Percentiles rank a stretch among this genome's conserved stretches.
Conservation (phyloP, 2,888 invertebrate species). For the Ypsolopha scabrella region DNA sequence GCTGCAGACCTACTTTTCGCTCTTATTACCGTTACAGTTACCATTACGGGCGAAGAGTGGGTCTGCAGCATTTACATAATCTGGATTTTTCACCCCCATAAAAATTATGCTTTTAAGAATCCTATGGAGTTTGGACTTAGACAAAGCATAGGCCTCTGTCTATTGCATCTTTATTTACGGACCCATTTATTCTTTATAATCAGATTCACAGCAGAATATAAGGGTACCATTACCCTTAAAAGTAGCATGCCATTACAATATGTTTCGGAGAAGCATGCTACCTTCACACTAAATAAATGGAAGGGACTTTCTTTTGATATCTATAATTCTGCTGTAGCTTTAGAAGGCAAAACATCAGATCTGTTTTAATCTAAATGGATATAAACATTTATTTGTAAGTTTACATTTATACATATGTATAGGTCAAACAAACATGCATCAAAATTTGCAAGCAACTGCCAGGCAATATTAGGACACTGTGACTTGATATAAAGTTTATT, state of each 20-base stretch:
- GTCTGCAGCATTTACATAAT: too few relatives aligned
- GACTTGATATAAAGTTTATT: too few relatives aligned
- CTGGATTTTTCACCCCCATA: too few relatives aligned
- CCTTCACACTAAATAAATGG: conserved; percentile 49
- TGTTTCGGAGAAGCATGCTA: conserved; percentile 63
- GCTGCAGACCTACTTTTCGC: too few relatives aligned
- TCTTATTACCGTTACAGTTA: too few relatives aligned
- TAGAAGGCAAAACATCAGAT: conserved; percentile 55
- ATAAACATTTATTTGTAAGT: not conserved
- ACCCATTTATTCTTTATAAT: not conserved
- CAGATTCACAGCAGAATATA: conserved; percentile 24
- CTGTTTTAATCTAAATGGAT: conserved; percentile 38
- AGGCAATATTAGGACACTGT: too few relatives aligned
- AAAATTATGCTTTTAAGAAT: too few relatives aligned
- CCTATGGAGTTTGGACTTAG: too few relatives aligned
- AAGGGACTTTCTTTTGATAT: conserved; percentile 20
- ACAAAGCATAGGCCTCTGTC: not conserved
- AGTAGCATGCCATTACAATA: conserved; percentile 60
- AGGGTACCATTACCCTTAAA: conserved; percentile 31
- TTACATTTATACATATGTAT: not conserved
- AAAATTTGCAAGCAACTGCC: too few relatives aligned
- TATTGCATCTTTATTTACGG: not conserved
- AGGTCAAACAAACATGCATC: too few relatives aligned
- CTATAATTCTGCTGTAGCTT: conserved; percentile 18
- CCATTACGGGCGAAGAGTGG: too few relatives aligned